A percentile compares a stretch with the other conserved stretches of the same genome.
These are phyloP conservation scores for Styela clava DNA, from an alignment of 23 tunicate genomes.

Conservation along the genomic window DNA sequence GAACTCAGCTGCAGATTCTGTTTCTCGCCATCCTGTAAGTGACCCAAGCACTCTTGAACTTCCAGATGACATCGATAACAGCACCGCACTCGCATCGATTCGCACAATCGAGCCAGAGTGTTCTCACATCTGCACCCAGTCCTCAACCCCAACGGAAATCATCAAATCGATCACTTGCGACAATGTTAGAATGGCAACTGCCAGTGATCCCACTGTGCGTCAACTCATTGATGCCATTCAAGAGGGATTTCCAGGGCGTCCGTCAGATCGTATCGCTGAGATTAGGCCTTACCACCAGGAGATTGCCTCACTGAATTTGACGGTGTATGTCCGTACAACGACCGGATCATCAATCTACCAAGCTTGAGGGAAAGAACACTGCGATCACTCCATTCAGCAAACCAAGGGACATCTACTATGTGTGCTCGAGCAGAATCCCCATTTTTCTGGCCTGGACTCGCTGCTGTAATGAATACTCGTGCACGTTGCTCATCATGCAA, in stretches of 20 bases:
- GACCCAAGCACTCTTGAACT: background rate
- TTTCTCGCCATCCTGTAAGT: background rate
- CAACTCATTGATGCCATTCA: background rate
- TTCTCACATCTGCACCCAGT: background rate
- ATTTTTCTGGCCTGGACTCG: constrained; percentile 5
- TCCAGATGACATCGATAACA: background rate
- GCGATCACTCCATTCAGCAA: background rate
- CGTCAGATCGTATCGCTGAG: background rate
- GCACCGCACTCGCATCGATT: background rate
- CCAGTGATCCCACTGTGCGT: background rate
- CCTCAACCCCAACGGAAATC: background rate
- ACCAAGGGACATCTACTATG: background rate
- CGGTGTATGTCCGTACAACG: background rate
- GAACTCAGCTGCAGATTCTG: background rate
- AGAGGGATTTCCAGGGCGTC: background rate
- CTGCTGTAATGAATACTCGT: background rate
- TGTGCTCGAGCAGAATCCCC: background rate
- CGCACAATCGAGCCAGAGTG: background rate
- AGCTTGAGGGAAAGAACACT: background rate
- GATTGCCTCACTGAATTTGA: background rate
- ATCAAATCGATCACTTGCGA: background rate
- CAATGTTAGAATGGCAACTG: background rate
- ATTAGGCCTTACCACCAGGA: background rate
- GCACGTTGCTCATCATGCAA: background rate
- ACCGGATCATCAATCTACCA: background rate